These are phyloP conservation scores for Dipodomys ordii DNA, from an alignment of 2,113 vertebrate genomes.

Conservation along the genomic window DNA sequence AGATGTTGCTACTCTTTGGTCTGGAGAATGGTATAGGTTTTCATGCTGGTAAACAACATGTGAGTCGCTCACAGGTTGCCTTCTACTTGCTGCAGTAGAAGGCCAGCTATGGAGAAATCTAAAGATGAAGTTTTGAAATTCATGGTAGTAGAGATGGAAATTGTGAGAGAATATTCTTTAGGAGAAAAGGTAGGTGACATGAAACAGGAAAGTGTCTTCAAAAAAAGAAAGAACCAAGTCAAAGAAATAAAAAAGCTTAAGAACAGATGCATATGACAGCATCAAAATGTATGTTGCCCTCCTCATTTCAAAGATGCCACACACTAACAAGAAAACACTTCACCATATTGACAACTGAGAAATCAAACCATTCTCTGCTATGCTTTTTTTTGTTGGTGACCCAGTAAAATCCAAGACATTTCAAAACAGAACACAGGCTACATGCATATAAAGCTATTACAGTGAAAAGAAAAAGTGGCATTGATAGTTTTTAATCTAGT, in stretches of 20 bases:
- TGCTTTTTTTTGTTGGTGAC: background rate
- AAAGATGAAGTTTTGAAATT: background rate
- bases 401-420: background rate
- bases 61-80: background rate
- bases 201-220: background rate
- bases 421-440: background rate
- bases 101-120: background rate
- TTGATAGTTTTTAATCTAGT: background rate
- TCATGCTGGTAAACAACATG: background rate
- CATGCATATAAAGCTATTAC: background rate
- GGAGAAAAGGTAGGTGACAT: background rate
- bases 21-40: background rate
- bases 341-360: background rate
- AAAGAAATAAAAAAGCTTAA: background rate
- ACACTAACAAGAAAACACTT: background rate
- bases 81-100: background rate
- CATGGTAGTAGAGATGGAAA: background rate
- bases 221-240: background rate
- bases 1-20: background rate
- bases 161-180: background rate
- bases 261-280: background rate
- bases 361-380: background rate
- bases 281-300: background rate
- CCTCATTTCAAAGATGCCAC: too few relatives aligned
- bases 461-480: background rate